phyloP scores from a whole-genome alignment of 2,113 vertebrate species.

The Cinclus mexicanus region DNA sequence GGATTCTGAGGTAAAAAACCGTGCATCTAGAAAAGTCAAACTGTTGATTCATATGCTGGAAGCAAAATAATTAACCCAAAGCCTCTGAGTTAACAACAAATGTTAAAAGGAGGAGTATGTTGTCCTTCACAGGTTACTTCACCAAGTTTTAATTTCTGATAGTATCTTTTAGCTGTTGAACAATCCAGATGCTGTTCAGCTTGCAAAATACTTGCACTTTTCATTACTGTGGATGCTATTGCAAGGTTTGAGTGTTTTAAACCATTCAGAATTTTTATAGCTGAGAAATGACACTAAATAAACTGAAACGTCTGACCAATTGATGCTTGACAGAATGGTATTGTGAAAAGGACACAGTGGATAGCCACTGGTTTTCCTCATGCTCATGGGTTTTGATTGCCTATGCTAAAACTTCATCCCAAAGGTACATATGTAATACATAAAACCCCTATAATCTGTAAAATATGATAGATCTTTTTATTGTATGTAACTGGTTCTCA shows the following conservation, averaged over 20 bases:
- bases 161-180: not conserved
- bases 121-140: not conserved
- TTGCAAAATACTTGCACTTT: not conserved
- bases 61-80: not conserved
- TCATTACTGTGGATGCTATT: not conserved
- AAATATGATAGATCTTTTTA: not conserved
- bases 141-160: not conserved
- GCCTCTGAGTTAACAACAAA: not conserved
- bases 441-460: not conserved
- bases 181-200: not conserved
- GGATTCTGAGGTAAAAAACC: not conserved
- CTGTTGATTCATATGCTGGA: not conserved
- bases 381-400: not conserved
- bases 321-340: not conserved
- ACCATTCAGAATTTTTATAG: not conserved
- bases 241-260: not conserved
- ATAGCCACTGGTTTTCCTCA: not conserved
- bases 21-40: constrained; percentile 16
- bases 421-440: not conserved
- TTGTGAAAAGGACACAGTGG: not conserved
- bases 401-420: not conserved
- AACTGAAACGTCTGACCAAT: not conserved
- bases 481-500: not conserved
- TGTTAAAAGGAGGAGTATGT: not conserved
- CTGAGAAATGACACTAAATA: not conserved